Evolutionary conservation across 1,140 invertebrate species (phyloP), one percentile per base, ranked within the genome.

Genomic region (Eumaeus atala): DNA sequence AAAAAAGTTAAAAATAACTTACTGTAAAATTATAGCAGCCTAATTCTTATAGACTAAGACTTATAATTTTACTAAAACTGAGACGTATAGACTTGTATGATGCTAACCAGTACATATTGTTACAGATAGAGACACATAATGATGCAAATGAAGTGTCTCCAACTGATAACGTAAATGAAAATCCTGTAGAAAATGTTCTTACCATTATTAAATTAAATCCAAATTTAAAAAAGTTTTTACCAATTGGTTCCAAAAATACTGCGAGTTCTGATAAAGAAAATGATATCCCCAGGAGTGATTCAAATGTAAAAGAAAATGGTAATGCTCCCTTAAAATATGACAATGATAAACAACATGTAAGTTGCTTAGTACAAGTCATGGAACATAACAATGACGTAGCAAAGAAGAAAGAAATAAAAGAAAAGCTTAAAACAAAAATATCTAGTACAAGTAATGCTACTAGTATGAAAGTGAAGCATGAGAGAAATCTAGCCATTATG

Each of bases 401-500:
- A 11, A 44, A 60, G 3, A 53, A 69, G n/a, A 54, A 66, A 50
- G 42, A 72, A 40, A 59, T 73, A 16, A 63, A 54, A 47, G 42
- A 67, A 3, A 59, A 60, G 35, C 35, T 78, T 9, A 68, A 61
- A 58, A 59, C 53, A 0, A 71, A 70, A 59, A 73, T 82, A 34
- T 62, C 40, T 14, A 51, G 56, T 0, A 59, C 58, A 1, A 61
- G 60, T 1, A 59, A 70, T 17, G 49, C 54, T 0, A 62, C 65
- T 28, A 54, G 63, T 57, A 51, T 62, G 0, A 66, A 64, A 57
- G 48, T 51, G 0, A 78, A 78, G 56, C 63, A 59, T 11, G 64
- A 77, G 53, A 70, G 64, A 48, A 79, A 79, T 50, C 54, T 77
- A 0, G 78, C 78, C 0, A 76, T 82, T 5, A 67, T 67, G 16